phyloP scores from a whole-genome alignment of 1,140 invertebrate genomes.

The Drosophila takahashii region DNA sequence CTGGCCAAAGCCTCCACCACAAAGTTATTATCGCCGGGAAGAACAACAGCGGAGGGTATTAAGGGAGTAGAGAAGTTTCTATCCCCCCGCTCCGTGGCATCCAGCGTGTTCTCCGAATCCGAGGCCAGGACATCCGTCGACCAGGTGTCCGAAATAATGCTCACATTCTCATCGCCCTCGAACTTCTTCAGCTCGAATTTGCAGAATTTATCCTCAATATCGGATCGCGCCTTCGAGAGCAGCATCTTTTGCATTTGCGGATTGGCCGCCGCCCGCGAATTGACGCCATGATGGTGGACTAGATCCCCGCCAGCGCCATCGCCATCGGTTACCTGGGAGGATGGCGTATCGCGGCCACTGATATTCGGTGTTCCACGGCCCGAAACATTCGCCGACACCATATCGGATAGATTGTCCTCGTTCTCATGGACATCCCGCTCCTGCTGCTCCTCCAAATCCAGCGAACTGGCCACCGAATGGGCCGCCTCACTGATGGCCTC shows the following conservation, averaged over 20 bases:
- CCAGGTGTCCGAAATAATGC: constrained; percentile 98
- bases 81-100: constrained; percentile 85
- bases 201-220: constrained; percentile 99
- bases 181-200: constrained; percentile 98
- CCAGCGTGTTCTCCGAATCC: constrained; percentile 94
- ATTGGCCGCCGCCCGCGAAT: constrained; percentile 84
- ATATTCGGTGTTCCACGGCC: constrained; percentile 92
- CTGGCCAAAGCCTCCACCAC: constrained; percentile 64
- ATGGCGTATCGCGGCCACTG: constrained; percentile 96
- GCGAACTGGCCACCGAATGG: constrained; percentile 94
- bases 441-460: constrained; percentile 95
- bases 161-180: constrained; percentile 96
- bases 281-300: constrained; percentile 81
- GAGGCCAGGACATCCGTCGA: constrained; percentile 98
- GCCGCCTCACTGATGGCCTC: constrained; percentile 98
- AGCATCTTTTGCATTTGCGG: constrained; percentile 86
- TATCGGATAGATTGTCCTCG: constrained; percentile 97
- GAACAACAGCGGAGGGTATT: constrained; percentile 79
- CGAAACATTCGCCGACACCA: constrained; percentile 98
- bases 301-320: constrained; percentile 85
- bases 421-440: constrained; percentile 86
- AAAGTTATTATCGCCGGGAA: constrained; percentile 84
- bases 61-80: constrained; percentile 84
- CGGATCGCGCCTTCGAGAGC: constrained; percentile 92
- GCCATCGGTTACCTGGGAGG: constrained; percentile 95